Evolutionary conservation across 1,140 invertebrate species (phyloP).

Genomic region (Bicyclus anynana): DNA sequence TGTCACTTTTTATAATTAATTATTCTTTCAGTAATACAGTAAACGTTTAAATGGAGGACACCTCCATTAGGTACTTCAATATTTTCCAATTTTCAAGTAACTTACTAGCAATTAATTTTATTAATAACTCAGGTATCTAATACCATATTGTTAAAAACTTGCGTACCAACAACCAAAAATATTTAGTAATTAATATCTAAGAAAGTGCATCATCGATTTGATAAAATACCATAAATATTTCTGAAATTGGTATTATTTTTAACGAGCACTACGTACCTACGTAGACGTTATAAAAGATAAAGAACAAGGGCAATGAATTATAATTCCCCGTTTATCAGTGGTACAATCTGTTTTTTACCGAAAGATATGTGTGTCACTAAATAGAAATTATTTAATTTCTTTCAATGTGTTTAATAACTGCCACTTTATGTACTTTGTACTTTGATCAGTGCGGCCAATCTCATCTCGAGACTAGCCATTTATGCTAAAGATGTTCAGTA

Average conservation of each 20-base stretch:
- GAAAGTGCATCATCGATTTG: not conserved
- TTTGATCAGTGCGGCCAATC: no score
- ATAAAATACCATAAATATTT: constrained; percentile 15
- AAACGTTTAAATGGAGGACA: no score
- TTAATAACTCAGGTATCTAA: no score
- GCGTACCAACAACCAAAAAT: no score
- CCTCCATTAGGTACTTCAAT: no score
- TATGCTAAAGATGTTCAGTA: no score
- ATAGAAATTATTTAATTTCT: not conserved
- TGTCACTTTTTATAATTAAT: no score
- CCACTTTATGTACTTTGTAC: not conserved
- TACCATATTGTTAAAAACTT: no score
- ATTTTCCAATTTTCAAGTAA: no score
- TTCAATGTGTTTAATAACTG: not conserved
- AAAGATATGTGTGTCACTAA: constrained; percentile 5
- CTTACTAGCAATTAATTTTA: no score
- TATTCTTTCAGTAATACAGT: no score
- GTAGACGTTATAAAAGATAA: constrained; percentile 45
- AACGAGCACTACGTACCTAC: constrained; percentile 10
- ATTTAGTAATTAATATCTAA: not conserved
- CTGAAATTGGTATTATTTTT: constrained; percentile 17
- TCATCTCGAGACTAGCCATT: no score
- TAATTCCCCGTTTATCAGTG: constrained; percentile 62
- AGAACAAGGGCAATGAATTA: constrained; percentile 65
- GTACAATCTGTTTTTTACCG: constrained; percentile 10